Evolutionary conservation across 2,797 vertebrate genomes (phyloP).

Genomic region (Acomys russatus): DNA sequence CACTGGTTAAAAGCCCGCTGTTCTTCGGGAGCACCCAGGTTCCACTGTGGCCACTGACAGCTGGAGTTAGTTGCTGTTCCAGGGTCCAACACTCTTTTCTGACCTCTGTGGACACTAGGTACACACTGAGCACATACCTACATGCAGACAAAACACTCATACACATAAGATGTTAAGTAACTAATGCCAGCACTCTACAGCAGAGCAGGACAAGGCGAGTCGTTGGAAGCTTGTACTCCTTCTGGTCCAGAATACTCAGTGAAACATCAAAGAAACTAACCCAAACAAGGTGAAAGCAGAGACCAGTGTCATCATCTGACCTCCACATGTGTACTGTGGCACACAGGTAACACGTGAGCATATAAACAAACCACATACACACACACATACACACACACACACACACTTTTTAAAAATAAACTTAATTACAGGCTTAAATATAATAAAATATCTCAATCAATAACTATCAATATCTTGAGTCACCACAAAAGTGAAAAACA

Average conservation of each 20-base stretch:
- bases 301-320: background rate
- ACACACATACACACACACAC: too few species aligned
- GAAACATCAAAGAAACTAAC: background rate
- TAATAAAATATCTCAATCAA: constrained; percentile 4
- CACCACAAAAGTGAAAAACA: background rate
- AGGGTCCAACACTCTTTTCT: background rate
- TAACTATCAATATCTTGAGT: background rate
- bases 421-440: background rate
- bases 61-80: background rate
- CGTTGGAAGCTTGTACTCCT: background rate
- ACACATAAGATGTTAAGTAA: background rate
- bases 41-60: background rate
- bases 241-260: background rate
- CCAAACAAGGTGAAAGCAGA: background rate
- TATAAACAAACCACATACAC: background rate
- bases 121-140: background rate
- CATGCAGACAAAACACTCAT: background rate
- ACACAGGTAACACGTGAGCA: background rate
- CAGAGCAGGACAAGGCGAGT: background rate
- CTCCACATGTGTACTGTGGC: background rate
- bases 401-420: background rate
- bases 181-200: background rate
- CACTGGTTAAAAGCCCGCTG: background rate
- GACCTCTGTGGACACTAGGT: background rate
- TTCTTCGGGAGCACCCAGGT: background rate